These are phyloP conservation scores for Dendronephthya gigantea DNA, from an alignment of 64 coral and sea anemone genomes.

Conservation along the genomic window DNA sequence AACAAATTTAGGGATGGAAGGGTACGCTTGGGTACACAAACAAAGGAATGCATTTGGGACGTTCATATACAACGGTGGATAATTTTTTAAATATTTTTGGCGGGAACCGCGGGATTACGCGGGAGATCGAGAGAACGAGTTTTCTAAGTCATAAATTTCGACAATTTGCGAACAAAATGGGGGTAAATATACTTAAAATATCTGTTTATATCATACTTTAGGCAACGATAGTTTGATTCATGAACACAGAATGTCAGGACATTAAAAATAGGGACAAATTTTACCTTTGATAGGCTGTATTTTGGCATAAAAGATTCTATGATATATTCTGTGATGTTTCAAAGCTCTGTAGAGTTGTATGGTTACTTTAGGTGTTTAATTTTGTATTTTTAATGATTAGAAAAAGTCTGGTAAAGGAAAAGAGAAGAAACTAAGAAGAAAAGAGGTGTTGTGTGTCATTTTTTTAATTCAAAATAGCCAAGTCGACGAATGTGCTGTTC, in stretches of 20 bases:
- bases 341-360: background rate
- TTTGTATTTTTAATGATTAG: slow-evolving; percentile 18
- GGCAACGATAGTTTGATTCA: background rate
- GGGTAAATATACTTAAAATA: slow-evolving; percentile 37
- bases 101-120: slow-evolving; percentile 21
- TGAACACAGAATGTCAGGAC: background rate
- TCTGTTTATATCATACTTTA: background rate
- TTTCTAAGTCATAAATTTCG: background rate
- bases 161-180: slow-evolving; percentile 30
- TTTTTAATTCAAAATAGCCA: background rate
- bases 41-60: too few species aligned
- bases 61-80: slow-evolving; percentile 6
- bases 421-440: slow-evolving; percentile 87
- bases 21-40: background rate
- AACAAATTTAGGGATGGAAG: too few species aligned
- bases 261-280: background rate
- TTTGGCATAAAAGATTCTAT: too few species aligned
- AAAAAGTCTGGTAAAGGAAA: slow-evolving; percentile 89
- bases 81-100: slow-evolving; percentile 18
- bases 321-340: too few species aligned
- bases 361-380: background rate
- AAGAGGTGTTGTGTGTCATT: slow-evolving; percentile 49
- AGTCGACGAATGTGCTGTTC: too few species aligned
- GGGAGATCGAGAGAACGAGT: slow-evolving; percentile 31
- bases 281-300: too few species aligned